These are phyloP conservation scores for Bombylius major DNA, from an alignment of 2,888 invertebrate species.

Conservation along the genomic window DNA sequence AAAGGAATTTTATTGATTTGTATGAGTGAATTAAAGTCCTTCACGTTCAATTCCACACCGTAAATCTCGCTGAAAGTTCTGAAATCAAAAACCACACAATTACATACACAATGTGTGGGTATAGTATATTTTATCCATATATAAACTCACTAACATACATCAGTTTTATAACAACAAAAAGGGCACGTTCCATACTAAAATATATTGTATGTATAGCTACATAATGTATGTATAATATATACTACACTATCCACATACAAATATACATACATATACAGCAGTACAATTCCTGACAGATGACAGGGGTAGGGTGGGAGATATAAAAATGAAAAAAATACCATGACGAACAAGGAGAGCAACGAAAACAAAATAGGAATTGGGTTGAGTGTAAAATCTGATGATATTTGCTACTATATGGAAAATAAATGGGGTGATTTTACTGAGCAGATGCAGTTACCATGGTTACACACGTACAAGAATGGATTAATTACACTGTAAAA, in stretches of 20 bases:
- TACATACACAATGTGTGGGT: neutral
- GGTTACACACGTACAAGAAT: slow-evolving; percentile 10
- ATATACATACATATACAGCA: too few relatives aligned
- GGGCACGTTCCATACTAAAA: too few relatives aligned
- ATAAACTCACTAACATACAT: too few relatives aligned
- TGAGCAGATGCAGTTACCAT: slow-evolving; percentile 12
- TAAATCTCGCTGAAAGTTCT: neutral
- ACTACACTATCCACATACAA: too few relatives aligned
- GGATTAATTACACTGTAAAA: slow-evolving; percentile 14
- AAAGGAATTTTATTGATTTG: neutral
- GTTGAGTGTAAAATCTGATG: too few relatives aligned
- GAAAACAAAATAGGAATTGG: too few relatives aligned
- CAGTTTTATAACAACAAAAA: neutral
- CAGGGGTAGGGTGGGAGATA: neutral
- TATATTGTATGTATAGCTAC: too few relatives aligned
- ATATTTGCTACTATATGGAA: too few relatives aligned
- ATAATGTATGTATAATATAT: too few relatives aligned
- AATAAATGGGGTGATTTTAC: slow-evolving; percentile 8
- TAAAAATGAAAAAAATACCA: too few relatives aligned
- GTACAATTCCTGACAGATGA: neutral
- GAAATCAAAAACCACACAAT: neutral
- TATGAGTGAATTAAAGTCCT: neutral
- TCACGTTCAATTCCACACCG: neutral
- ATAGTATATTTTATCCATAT: neutral
- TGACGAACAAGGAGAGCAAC: too few relatives aligned